Evolutionary conservation across 2,113 vertebrate species (phyloP).

Genomic region (Bambusicola thoracicus): DNA sequence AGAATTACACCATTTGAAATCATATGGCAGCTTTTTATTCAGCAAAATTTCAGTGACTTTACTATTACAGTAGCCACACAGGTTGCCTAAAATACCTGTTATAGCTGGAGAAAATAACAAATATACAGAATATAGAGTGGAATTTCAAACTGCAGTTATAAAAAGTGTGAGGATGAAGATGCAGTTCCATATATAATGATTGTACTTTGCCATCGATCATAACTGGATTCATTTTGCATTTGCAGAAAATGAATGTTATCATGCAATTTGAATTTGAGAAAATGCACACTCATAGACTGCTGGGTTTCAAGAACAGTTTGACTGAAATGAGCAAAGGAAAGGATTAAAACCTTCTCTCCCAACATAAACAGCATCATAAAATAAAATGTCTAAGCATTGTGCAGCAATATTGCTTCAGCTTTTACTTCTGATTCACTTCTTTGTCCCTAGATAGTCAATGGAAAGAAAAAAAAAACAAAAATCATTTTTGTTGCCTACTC

Average conservation of each 20-base stretch:
- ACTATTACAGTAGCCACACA: constrained; percentile 49
- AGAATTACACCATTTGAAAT: constrained; percentile 72
- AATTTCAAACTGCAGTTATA: constrained; percentile 49
- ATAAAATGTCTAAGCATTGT: neutral
- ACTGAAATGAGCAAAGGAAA: constrained; percentile 12
- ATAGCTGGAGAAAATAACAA: constrained; percentile 49
- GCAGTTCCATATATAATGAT: constrained; percentile 22
- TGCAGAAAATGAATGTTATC: neutral
- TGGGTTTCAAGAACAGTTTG: neutral
- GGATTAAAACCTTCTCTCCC: neutral
- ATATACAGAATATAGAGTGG: constrained; percentile 50
- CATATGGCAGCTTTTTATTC: constrained; percentile 70
- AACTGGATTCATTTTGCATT: constrained; percentile 48
- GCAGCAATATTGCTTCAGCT: neutral
- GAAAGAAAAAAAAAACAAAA: neutral
- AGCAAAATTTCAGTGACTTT: constrained; percentile 54
- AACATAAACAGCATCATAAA: neutral
- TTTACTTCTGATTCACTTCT: neutral
- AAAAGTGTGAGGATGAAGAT: neutral
- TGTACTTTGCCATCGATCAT: constrained; percentile 4
- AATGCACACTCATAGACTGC: neutral
- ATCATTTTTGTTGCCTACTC: neutral
- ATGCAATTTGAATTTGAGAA: neutral
- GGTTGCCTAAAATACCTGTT: constrained; percentile 45
- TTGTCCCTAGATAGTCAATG: neutral